phyloP scores from a whole-genome alignment of 30 jellyfish, hydroid and myxozoan species.

The Aurelia sp. region DNA sequence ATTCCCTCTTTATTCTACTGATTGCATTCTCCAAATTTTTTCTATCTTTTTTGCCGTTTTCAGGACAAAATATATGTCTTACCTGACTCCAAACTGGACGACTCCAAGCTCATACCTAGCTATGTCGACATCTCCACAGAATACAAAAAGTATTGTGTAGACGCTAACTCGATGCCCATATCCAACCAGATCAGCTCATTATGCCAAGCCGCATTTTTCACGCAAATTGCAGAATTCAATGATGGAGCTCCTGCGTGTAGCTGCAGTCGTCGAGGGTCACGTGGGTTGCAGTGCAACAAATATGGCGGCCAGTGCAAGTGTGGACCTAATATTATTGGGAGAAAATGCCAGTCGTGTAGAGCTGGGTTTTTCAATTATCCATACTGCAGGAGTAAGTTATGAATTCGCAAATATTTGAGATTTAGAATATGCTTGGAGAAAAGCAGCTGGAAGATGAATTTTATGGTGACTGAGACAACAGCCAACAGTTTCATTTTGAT shows the following conservation, averaged over 20 bases:
- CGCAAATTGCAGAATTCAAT: constrained; percentile 61
- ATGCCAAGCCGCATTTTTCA: constrained; percentile 59
- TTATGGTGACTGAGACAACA: no score
- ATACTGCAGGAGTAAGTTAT: constrained; percentile 69
- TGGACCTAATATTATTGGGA: constrained; percentile 76
- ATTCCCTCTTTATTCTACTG: no score
- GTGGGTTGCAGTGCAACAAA: constrained; percentile 39
- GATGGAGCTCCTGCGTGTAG: constrained; percentile 64
- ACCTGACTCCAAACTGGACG: no score
- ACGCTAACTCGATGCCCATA: constrained; percentile 56
- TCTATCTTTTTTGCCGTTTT: no score
- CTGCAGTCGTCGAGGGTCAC: constrained; percentile 82
- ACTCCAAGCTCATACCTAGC: constrained; percentile 11
- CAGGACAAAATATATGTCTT: no score
- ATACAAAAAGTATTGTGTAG: constrained; percentile 49
- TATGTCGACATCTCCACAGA: constrained; percentile 60
- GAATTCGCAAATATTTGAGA: no score
- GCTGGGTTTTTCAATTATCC: constrained; percentile 91
- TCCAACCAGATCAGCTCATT: constrained; percentile 14
- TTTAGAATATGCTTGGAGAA: no score
- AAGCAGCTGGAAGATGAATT: no score
- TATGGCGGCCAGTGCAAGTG: constrained; percentile 93
- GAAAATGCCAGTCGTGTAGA: constrained; percentile 74
- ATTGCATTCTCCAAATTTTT: no score
- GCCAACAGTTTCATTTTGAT: no score